Evolutionary conservation across 2,797 vertebrate genomes (phyloP).

Genomic region (Typhlichthys subterraneus): DNA sequence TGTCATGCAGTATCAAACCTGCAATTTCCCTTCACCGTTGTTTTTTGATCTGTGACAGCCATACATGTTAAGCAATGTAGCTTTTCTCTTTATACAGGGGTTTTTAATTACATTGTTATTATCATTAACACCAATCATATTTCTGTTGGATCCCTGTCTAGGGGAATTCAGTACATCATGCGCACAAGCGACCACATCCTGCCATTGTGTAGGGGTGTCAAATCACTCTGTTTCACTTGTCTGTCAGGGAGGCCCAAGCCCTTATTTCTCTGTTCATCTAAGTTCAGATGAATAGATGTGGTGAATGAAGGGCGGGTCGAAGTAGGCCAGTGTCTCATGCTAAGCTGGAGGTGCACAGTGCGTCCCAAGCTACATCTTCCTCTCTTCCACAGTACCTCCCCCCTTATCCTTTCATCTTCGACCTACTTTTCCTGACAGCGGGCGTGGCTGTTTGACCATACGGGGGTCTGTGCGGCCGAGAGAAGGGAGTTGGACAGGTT

Average conservation of each 20-base stretch:
- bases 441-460: conserved; percentile 54
- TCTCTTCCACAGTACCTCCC: conserved; percentile 61
- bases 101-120: no score
- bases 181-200: no score
- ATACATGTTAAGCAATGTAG: no score
- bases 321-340: conserved; percentile 37
- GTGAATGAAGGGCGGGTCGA: conserved; percentile 24
- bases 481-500: conserved; percentile 59
- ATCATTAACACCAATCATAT: no score
- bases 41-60: no score
- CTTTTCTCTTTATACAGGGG: no score
- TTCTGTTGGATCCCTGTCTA: no score
- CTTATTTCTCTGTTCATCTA: no score
- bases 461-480: conserved; percentile 43
- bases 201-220: not conserved
- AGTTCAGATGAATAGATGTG: conserved; percentile 33
- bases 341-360: conserved; percentile 49
- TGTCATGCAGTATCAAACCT: no score
- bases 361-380: conserved; percentile 56
- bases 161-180: no score
- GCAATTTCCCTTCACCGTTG: no score
- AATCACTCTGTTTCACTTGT: conserved; percentile 23
- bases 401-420: conserved; percentile 68
- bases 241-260: conserved; percentile 19
- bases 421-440: conserved; percentile 65